Evolutionary conservation across 2,797 vertebrate species (phyloP).

Genomic region (Sebastes glaucus): DNA sequence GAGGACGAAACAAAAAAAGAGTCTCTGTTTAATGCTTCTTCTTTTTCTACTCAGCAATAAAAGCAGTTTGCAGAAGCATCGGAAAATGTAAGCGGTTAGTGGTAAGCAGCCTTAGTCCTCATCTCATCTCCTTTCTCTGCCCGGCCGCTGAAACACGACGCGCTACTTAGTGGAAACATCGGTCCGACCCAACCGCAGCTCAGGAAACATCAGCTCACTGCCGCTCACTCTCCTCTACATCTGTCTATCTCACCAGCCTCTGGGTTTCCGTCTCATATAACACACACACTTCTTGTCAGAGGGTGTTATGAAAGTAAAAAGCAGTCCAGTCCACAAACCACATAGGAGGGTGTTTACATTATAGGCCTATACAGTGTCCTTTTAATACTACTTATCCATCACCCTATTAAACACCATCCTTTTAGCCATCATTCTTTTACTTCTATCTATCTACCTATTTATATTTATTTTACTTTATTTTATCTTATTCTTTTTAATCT

Average conservation of each 20-base stretch:
- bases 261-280: background rate
- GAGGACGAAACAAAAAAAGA: background rate
- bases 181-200: slow-evolving; percentile 10
- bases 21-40: background rate
- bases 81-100: slow-evolving; percentile 47
- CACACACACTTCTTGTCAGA: background rate
- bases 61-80: slow-evolving; percentile 16
- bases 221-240: background rate
- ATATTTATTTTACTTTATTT: no score
- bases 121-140: background rate
- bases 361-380: background rate
- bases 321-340: no score
- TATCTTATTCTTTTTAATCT: no score
- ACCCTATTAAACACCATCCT: no score
- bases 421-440: no score
- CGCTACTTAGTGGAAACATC: slow-evolving; percentile 30
- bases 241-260: background rate
- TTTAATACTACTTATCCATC: no score
- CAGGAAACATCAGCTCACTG: slow-evolving; percentile 46
- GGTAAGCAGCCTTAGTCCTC: background rate
- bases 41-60: background rate
- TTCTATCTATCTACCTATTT: no score
- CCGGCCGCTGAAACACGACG: slow-evolving; percentile 17
- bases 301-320: background rate
- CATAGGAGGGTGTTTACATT: no score